Conservation (phyloP, 1,140 invertebrate genomes). For the Chlorops oryzae region DNA sequence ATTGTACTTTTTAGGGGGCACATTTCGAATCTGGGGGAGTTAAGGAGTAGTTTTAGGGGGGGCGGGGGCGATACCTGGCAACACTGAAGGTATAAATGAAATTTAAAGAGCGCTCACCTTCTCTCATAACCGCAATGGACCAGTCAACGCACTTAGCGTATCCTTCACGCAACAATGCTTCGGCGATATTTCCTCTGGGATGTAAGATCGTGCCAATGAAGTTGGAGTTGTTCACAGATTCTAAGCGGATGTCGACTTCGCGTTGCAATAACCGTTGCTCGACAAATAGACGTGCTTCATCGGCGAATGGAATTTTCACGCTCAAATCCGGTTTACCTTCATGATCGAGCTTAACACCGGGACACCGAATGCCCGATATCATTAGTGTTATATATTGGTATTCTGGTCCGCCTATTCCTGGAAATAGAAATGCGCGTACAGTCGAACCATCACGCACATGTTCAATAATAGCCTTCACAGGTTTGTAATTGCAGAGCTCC, state of each 20-base stretch:
- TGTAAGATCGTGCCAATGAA: conserved; percentile 93
- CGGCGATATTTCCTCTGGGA: conserved; percentile 92
- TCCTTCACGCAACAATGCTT: conserved; percentile 81
- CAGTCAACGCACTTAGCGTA: conserved; percentile 97
- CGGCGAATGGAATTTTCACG: conserved; percentile 50
- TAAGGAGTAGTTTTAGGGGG: no score
- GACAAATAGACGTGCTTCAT: conserved; percentile 71
- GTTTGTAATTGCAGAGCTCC: conserved; percentile 72
- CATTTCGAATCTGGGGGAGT: no score
- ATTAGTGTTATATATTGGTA: conserved; percentile 79
- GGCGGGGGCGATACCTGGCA: no score
- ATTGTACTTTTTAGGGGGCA: no score
- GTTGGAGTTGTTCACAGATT: conserved; percentile 86
- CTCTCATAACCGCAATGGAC: conserved; percentile 85
- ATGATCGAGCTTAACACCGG: conserved; percentile 64
- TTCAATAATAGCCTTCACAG: conserved; percentile 83
- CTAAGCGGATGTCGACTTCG: conserved; percentile 87
- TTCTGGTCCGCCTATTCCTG: no score
- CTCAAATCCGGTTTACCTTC: conserved; percentile 61
- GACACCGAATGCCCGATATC: conserved; percentile 87
- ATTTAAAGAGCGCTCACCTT: conserved; percentile 47
- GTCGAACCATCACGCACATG: conserved; percentile 96
- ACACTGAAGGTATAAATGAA: no score
- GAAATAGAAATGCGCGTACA: conserved; percentile 78
- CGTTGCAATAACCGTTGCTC: conserved; percentile 86